Percentiles rank a stretch among this genome's conserved stretches.
phyloP scores from a whole-genome alignment of 2,888 invertebrate genomes.

The Eulithis prunata region DNA sequence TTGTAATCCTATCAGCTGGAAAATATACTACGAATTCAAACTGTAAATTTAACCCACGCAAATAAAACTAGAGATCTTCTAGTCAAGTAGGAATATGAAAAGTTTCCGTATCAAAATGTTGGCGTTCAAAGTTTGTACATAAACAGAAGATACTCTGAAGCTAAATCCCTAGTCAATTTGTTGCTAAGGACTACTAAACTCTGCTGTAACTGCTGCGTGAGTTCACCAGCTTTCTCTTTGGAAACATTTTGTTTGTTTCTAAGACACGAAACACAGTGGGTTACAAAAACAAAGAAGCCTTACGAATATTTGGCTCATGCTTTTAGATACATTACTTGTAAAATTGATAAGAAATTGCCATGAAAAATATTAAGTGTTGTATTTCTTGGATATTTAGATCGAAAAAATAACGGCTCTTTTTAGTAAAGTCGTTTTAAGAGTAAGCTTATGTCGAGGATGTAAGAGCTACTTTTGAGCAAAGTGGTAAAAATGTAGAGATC shows the following conservation, averaged over 20 bases:
- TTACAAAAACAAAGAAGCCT: not conserved
- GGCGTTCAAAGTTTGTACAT: slow-evolving; percentile 28
- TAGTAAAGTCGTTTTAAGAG: no score
- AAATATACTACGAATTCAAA: not conserved
- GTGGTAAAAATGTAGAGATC: slow-evolving; percentile 26
- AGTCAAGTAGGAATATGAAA: slow-evolving; percentile 30
- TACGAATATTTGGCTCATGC: not conserved
- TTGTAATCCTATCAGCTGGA: not conserved
- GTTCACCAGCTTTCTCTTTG: slow-evolving; percentile 26
- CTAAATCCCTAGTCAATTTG: slow-evolving; percentile 36
- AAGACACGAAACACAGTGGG: not conserved
- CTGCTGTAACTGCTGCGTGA: slow-evolving; percentile 19
- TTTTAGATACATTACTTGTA: not conserved
- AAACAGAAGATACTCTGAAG: slow-evolving; percentile 30
- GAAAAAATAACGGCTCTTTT: no score
- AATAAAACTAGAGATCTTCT: slow-evolving; percentile 24
- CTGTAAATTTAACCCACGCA: slow-evolving; percentile 18
- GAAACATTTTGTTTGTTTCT: slow-evolving; percentile 28
- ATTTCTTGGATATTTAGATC: no score
- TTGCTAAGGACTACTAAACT: slow-evolving; percentile 30
- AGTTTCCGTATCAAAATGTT: slow-evolving; percentile 40
- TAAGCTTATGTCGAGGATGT: not conserved
- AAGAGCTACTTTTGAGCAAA: slow-evolving; percentile 41
- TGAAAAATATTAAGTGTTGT: no score
- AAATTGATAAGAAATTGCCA: not conserved